Evolutionary conservation across 2,113 vertebrate species (phyloP).

Genomic region (Chrysochloris asiatica): DNA sequence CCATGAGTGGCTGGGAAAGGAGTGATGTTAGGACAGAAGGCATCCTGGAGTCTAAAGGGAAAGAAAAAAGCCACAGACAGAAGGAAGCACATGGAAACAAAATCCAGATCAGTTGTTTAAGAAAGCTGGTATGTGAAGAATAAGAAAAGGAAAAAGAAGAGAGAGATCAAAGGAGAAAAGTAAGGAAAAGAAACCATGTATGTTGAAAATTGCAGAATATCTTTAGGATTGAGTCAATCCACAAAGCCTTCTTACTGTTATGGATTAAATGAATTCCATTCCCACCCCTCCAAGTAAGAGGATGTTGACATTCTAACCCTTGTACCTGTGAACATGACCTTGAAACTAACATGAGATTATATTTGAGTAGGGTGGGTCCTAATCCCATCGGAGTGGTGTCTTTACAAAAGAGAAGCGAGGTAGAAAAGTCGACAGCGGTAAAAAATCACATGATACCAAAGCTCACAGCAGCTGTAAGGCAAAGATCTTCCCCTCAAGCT

Average conservation of each 20-base stretch:
- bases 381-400: not conserved
- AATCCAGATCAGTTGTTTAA: not conserved
- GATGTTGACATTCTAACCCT: not conserved
- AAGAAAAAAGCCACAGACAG: not conserved
- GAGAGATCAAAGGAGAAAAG: not conserved
- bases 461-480: not conserved
- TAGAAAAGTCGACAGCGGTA: not conserved
- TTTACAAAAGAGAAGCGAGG: not conserved
- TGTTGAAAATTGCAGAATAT: not conserved
- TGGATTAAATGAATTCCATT: not conserved
- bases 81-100: not conserved
- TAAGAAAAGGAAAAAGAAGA: not conserved
- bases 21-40: conserved; percentile 18
- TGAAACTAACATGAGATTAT: not conserved
- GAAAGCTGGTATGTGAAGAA: not conserved
- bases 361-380: not conserved
- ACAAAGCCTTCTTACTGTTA: not conserved
- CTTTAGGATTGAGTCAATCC: too few species aligned
- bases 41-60: not conserved
- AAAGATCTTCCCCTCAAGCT: not conserved
- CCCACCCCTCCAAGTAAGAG: not conserved
- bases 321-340: not conserved
- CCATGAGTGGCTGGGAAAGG: conserved; percentile 8
- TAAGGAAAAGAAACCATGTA: not conserved
- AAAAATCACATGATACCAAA: not conserved